Evolutionary conservation across 2,113 vertebrate genomes (phyloP).

Genomic region (Ceyx melanurus): DNA sequence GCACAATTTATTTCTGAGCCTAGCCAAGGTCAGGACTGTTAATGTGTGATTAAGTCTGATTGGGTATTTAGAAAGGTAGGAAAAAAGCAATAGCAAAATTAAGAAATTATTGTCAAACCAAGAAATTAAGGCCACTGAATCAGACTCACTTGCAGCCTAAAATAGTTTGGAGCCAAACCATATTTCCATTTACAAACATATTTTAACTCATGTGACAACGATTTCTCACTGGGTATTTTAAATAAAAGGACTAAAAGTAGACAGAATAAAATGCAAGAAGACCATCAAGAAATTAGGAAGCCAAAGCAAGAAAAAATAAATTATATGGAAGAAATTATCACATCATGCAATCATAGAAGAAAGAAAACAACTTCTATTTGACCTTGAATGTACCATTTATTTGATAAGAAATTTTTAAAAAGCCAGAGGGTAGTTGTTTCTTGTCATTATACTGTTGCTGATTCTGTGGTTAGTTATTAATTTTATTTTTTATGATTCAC

Average conservation of each 20-base stretch:
- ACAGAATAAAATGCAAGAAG: not conserved
- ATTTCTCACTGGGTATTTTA: not conserved
- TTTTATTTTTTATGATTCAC: slow-evolving; percentile 96
- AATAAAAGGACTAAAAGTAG: not conserved
- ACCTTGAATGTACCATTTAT: slow-evolving; percentile 82
- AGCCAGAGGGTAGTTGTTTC: slow-evolving; percentile 82
- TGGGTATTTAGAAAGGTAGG: not conserved
- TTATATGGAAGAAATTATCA: slow-evolving; percentile 30
- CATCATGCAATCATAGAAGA: slow-evolving; percentile 22
- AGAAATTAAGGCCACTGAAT: not conserved
- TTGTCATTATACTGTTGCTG: slow-evolving; percentile 88
- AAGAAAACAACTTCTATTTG: slow-evolving; percentile 79
- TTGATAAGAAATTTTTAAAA: slow-evolving; percentile 75
- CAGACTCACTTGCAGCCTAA: not conserved
- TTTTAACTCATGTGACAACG: not conserved
- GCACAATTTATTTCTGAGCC: not conserved
- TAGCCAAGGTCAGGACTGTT: not conserved
- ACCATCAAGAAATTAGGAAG: not conserved
- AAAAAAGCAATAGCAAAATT: not conserved
- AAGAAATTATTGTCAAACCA: not conserved
- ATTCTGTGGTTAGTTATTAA: slow-evolving; percentile 90
- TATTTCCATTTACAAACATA: not conserved
- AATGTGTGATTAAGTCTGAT: not conserved
- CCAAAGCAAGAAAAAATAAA: not conserved
- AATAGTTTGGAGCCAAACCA: not conserved